Base-by-base conservation (phyloP, 2,888 invertebrate genomes). In the Neria commutata region DNA sequence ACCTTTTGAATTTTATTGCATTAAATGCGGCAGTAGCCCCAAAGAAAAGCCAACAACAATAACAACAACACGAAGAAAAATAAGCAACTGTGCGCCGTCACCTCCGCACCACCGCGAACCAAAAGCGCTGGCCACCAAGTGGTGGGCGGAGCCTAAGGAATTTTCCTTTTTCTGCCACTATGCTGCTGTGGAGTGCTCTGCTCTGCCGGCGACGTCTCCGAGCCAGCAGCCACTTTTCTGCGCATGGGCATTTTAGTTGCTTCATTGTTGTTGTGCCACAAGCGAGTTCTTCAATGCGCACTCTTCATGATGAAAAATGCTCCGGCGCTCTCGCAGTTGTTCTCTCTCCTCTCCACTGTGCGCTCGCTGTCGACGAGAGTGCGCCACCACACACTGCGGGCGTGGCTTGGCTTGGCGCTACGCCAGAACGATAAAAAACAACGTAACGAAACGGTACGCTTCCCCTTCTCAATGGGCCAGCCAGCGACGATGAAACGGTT, bases 1-100 rank as follows among this genome's bases (percentile, higher is more conserved):
- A 67, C 66, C 65, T 69, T 68, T 65, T 63, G 61, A 66, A 64
- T 66, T 64, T 66, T 65, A 64, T 67, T 67, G 66, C 68, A 63
- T 57, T 59, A 57, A 24, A 46, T 21, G 51, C 49, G 48, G 53
- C 54, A 53, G 55, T 40, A 48, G 33, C 54, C 46, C 54, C 59
- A 57, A 56, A 46, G 47, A 10, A 19, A 6, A 19, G 42, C 47
- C 16, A 21, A 46, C 10, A 58, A 29, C 29, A 45, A 33, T n/a
- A 42, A 42, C 25, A 34, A 37, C 19, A 37, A 40, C 37, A 19
- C 19, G 17, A 33, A 14, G 40, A 48, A 5, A 37, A 45, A 48
- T 37, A 33, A 29, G 26, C 16, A 29, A 8, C 1, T 3, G 40
- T 25, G 48, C 19, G 6, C 16, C 16, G 14, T 8, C 16, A 56